These are phyloP conservation scores for Urosaurus nigricauda DNA, from an alignment of 2,797 vertebrate genomes.

Conservation along the genomic window DNA sequence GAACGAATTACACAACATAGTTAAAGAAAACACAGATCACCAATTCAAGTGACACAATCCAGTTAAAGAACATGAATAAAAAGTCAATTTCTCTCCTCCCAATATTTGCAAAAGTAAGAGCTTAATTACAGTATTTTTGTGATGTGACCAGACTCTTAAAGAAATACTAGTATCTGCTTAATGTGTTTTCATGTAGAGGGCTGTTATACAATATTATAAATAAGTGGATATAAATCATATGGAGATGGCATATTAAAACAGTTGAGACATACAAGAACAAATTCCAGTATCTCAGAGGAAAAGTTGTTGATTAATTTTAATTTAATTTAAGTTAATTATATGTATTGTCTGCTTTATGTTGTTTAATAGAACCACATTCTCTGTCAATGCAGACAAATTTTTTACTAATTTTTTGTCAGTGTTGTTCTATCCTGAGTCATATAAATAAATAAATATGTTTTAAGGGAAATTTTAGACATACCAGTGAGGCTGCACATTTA, in stretches of 20 bases:
- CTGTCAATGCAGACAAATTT: too few species aligned
- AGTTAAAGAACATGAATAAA: too few species aligned
- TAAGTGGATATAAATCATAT: background rate
- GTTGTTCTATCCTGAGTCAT: too few species aligned
- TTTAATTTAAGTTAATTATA: background rate
- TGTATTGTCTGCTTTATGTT: background rate
- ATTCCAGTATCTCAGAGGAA: background rate
- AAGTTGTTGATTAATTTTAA: background rate
- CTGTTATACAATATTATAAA: background rate
- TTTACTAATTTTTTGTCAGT: too few species aligned
- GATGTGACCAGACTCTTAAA: background rate
- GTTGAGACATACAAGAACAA: background rate
- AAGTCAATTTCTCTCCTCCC: background rate
- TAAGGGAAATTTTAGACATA: too few species aligned
- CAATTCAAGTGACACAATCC: too few species aligned
- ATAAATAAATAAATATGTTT: too few species aligned
- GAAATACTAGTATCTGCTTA: background rate
- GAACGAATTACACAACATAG: background rate
- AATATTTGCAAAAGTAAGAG: background rate
- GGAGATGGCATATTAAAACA: background rate
- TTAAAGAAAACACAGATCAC: background rate
- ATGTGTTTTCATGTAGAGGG: background rate
- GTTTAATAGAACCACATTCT: too few species aligned
- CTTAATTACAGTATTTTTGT: background rate
- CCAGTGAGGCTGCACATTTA: too few species aligned